Percentiles rank a stretch among this genome's conserved stretches.
phyloP scores from a whole-genome alignment of 2,113 vertebrate species.

The Todiramphus chloris region DNA sequence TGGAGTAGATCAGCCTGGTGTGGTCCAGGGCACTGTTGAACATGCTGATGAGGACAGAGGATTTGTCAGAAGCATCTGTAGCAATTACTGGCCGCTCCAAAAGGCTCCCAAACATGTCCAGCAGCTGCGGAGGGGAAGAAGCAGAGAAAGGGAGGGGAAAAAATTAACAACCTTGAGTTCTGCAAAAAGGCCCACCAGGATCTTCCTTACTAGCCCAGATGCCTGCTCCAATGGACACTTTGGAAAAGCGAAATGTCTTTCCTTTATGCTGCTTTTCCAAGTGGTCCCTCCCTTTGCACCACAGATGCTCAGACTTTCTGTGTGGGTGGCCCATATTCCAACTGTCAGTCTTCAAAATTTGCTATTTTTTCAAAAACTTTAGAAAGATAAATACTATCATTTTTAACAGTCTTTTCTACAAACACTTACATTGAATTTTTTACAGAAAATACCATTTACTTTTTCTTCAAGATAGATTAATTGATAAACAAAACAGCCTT shows the following conservation, averaged over 20 bases:
- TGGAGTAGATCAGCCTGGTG: constrained; percentile 77
- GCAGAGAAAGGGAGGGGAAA: neutral
- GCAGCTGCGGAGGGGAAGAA: constrained; percentile 73
- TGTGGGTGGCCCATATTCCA: neutral
- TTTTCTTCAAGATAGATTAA: neutral
- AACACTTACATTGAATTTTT: neutral
- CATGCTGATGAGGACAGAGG: constrained; percentile 77
- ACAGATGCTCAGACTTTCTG: neutral
- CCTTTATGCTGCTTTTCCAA: neutral
- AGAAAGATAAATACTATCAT: neutral
- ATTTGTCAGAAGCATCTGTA: constrained; percentile 71
- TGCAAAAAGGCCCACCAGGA: neutral
- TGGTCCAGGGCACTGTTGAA: constrained; percentile 83
- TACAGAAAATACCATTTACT: neutral
- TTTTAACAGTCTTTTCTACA: neutral
- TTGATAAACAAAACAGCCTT: neutral
- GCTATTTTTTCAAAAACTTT: neutral
- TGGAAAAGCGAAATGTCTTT: neutral
- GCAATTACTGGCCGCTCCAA: constrained; percentile 84
- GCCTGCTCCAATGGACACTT: neutral
- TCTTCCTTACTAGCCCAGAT: neutral
- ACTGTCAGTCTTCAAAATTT: neutral
- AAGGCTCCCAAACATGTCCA: constrained; percentile 87
- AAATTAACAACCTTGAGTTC: neutral
- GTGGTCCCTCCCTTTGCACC: neutral